phyloP scores from a whole-genome alignment of 2,888 invertebrate species.

The Drosophila limbata region DNA sequence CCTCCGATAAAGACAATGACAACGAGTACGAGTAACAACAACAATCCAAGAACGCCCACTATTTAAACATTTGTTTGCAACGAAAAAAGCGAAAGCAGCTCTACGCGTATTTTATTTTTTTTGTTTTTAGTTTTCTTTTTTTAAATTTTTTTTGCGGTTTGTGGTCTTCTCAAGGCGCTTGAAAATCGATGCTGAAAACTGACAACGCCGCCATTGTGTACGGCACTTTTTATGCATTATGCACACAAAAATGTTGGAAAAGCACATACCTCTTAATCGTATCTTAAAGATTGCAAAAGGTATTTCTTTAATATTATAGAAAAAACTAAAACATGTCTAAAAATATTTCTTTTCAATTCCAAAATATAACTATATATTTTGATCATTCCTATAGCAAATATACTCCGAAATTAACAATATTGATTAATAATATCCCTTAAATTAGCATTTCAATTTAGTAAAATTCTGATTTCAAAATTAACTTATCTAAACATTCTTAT shows the following conservation, averaged over 20 bases:
- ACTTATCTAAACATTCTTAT: no score
- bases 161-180: slow-evolving; percentile 67
- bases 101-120: slow-evolving; percentile 31
- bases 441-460: no score
- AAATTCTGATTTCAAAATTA: no score
- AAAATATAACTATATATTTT: no score
- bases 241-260: not conserved
- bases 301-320: not conserved
- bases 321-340: no score
- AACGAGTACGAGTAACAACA: slow-evolving; percentile 18
- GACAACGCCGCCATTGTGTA: slow-evolving; percentile 56
- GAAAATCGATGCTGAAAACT: slow-evolving; percentile 71
- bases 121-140: slow-evolving; percentile 28
- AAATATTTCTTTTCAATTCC: no score
- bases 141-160: slow-evolving; percentile 59
- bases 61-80: slow-evolving; percentile 62
- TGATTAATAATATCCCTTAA: no score
- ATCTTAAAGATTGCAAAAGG: not conserved
- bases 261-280: not conserved
- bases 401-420: no score
- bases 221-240: slow-evolving; percentile 17
- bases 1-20: slow-evolving; percentile 60
- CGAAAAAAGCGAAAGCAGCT: slow-evolving; percentile 67
- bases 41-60: slow-evolving; percentile 67
- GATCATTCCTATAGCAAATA: no score